A percentile compares a stretch with the other conserved stretches of the same genome.
Conservation (phyloP, 2,888 invertebrate genomes). For the Thalpophila matura region DNA sequence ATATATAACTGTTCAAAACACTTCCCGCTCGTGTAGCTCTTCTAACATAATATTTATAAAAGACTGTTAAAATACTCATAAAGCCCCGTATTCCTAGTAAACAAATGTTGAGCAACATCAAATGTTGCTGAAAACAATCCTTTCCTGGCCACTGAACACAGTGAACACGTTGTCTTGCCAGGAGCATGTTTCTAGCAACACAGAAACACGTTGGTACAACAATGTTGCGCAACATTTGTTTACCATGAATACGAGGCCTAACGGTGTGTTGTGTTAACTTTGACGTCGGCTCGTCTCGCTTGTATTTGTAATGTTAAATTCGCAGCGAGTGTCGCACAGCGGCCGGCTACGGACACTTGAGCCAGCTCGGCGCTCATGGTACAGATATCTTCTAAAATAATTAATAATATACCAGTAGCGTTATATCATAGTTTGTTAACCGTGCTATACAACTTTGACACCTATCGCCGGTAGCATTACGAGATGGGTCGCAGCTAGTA, state of each 20-base stretch:
- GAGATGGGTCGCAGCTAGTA: background rate
- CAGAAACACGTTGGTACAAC: too few relatives aligned
- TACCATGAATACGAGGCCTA: too few relatives aligned
- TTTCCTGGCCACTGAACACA: too few relatives aligned
- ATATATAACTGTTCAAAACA: background rate
- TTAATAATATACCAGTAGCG: slow-evolving; percentile 21
- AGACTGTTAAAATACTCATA: slow-evolving; percentile 45
- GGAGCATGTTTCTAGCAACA: too few relatives aligned
- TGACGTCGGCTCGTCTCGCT: slow-evolving; percentile 7
- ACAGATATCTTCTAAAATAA: slow-evolving; percentile 17
- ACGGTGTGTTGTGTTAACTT: slow-evolving; percentile 21
- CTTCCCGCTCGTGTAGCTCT: slow-evolving; percentile 11
- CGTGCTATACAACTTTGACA: background rate
- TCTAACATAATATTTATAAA: slow-evolving; percentile 31
- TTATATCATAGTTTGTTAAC: slow-evolving; percentile 8
- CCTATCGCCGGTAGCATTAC: background rate
- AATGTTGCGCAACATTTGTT: too few relatives aligned
- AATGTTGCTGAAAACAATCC: too few relatives aligned
- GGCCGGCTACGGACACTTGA: slow-evolving; percentile 20
- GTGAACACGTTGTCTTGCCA: too few relatives aligned
- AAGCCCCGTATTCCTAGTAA: too few relatives aligned
- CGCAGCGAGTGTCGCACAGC: slow-evolving; percentile 30
- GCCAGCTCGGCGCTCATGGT: slow-evolving; percentile 18
- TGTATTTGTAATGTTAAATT: slow-evolving; percentile 3
- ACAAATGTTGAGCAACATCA: too few relatives aligned